Conservation (phyloP, 1,140 invertebrate genomes). For the Diorhabda sublineata region DNA sequence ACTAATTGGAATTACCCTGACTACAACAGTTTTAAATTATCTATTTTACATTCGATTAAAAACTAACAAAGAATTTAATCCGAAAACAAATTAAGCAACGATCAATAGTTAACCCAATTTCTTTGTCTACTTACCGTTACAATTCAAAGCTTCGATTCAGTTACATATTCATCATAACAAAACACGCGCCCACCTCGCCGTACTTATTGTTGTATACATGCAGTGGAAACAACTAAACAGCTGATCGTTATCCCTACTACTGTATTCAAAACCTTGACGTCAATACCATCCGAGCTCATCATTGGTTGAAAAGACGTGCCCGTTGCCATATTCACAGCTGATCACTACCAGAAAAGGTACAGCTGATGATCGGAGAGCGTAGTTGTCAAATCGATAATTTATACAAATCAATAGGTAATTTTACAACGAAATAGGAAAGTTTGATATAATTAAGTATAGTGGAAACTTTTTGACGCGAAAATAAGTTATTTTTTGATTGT, state of each 20-base stretch:
- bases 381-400: not conserved
- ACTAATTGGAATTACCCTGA: no score
- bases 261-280: conserved; percentile 4
- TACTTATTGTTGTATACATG: not conserved
- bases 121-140: conserved; percentile 1
- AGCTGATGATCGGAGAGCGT: conserved; percentile 7
- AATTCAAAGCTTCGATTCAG: not conserved
- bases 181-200: not conserved
- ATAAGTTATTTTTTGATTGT: no score
- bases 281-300: conserved; percentile 3
- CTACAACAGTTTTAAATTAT: no score
- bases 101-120: conserved; percentile 2
- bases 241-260: conserved; percentile 13
- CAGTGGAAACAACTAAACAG: conserved; percentile 14
- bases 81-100: not conserved
- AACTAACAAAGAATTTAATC: no score
- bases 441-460: no score
- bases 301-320: conserved; percentile 6
- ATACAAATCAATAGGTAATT: no score
- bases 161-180: not conserved
- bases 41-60: no score
- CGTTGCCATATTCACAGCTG: conserved; percentile 14
- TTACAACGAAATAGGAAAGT: no score
- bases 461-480: no score
- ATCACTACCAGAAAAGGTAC: conserved; percentile 1